Conservation (phyloP, 2,113 vertebrate species). For the Micromys minutus region DNA sequence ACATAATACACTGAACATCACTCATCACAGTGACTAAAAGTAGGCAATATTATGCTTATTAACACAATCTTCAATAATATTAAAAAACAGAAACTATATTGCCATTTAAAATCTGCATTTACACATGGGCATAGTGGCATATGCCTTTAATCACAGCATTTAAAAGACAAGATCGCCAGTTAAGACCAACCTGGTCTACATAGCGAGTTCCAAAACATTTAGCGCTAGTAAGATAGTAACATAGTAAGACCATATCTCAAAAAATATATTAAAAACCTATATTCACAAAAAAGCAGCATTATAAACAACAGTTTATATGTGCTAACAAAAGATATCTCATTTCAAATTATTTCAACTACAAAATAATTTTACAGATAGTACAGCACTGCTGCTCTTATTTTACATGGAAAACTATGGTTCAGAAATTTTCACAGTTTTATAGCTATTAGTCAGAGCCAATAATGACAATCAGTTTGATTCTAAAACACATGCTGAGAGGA, state of each 20-base stretch:
- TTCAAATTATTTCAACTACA: constrained; percentile 13
- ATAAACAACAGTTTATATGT: not conserved
- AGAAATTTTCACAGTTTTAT: not conserved
- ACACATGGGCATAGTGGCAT: not conserved
- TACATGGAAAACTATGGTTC: constrained; percentile 3
- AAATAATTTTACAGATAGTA: not conserved
- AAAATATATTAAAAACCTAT: not conserved
- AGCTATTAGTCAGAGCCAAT: not conserved
- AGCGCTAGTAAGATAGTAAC: no score
- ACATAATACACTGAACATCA: not conserved
- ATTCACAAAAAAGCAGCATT: constrained; percentile 25
- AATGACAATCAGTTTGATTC: not conserved
- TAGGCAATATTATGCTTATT: not conserved
- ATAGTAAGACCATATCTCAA: not conserved
- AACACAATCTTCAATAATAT: not conserved
- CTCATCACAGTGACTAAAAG: not conserved
- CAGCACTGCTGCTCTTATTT: not conserved
- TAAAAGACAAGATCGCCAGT: not conserved
- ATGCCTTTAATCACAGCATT: not conserved
- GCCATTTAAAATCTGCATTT: constrained; percentile 17
- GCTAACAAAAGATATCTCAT: constrained; percentile 1
- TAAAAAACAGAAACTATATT: not conserved
- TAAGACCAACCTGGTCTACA: not conserved
- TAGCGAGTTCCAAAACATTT: not conserved
- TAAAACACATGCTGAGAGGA: not conserved